Evolutionary conservation across 2,113 vertebrate species (phyloP), one percentile per base, ranked within the genome.

Genomic region (Melanerpes aurifrons): DNA sequence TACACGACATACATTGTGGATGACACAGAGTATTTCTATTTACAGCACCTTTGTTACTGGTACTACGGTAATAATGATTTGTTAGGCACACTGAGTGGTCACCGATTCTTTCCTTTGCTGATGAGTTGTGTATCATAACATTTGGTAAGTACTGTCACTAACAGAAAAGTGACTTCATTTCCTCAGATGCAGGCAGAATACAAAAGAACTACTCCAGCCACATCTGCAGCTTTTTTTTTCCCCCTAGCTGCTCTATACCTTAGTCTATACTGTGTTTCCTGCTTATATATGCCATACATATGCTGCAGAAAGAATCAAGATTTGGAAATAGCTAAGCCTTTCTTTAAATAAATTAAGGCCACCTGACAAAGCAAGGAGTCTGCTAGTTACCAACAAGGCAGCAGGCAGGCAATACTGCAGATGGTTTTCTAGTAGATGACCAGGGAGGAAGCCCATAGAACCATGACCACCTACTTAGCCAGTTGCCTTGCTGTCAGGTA

Each of bases 51-150:
- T 96, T 7, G 8, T 97, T 96, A 93, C 84, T 86, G 95, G 95
- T 97, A 97, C 96, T 95, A 95, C 79, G 86, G 92, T 95, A 95
- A 87, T 89, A 94, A 94, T 86, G 87, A 87, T 94, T 92, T 93
- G 64, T 96, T 97, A 97, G 97, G 97, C 97, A 97, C 97, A 93
- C 96, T 87, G 97, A 96, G 91, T 96, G 95, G 93, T 94, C 92
- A 91, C 84, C 0, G 54, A 95, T 93, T 94, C 94, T 96, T 96
- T 94, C 94, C 96, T 95, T 91, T 93, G 94, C 90, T 96, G 57
- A 90, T 86, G 86, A 62, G 85, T 66, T 82, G 82, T 75, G 57
- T 50, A 48, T 37, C 5, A 6, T 56, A 73, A 82, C 11, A 21
- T 88, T 82, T 78, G 73, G 90, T 91, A 89, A 87, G 76, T 82